A percentile compares a stretch with the other conserved stretches of the same genome.
Evolutionary conservation across 1,140 invertebrate species (phyloP).

Genomic region (Caenorhabditis inopinata): DNA sequence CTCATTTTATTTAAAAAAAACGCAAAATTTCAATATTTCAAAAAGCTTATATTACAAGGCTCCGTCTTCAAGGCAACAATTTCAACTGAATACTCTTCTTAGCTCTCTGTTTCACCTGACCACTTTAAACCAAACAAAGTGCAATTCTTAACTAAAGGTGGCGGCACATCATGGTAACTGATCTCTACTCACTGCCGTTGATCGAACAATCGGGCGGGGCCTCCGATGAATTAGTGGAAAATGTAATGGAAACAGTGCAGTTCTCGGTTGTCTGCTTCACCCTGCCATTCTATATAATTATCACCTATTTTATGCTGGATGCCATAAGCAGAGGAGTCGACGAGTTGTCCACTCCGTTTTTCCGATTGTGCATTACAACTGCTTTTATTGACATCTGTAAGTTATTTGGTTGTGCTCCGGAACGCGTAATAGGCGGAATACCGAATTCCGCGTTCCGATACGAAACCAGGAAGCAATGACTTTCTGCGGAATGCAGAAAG

Average conservation of each 20-base stretch:
- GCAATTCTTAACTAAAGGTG: too few species aligned
- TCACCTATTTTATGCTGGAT: constrained; percentile 1
- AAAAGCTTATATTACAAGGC: too few species aligned
- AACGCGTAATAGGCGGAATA: neutral
- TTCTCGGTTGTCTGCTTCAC: constrained; percentile 31
- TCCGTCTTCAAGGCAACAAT: too few species aligned
- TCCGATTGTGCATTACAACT: constrained; percentile 14
- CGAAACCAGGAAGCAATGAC: neutral
- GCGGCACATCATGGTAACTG: neutral
- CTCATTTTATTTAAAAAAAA: too few species aligned
- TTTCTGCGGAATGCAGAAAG: too few species aligned
- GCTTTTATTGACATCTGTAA: constrained; percentile 33
- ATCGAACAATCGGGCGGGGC: neutral
- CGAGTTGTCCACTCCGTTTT: constrained; percentile 29
- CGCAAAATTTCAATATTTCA: too few species aligned
- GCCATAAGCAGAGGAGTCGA: neutral
- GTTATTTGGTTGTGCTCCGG: neutral
- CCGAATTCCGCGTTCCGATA: neutral
- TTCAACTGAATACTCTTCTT: too few species aligned
- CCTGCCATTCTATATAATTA: constrained; percentile 18
- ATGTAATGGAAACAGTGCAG: neutral
- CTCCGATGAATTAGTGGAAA: neutral
- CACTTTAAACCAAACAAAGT: too few species aligned
- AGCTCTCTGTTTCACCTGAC: too few species aligned
- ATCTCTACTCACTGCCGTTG: neutral